Conservation (phyloP, 1,140 invertebrate genomes). For the Atta colombica region DNA sequence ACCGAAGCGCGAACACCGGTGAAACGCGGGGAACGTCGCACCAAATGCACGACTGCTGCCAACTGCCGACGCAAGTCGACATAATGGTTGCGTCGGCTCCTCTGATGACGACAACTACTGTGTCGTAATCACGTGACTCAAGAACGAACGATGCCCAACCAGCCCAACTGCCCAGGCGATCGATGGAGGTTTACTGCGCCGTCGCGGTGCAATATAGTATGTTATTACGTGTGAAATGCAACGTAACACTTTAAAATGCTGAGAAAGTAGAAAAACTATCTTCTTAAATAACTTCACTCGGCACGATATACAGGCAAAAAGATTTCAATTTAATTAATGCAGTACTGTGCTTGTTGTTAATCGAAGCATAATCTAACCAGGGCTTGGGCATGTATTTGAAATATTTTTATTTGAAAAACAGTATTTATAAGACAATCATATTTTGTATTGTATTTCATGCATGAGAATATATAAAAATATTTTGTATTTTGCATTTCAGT, state of each 20-base stretch:
- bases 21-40: slow-evolving; percentile 7
- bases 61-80: not conserved
- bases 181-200: slow-evolving; percentile 61
- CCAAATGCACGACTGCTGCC: not conserved
- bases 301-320: not conserved
- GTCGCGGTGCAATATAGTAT: not conserved
- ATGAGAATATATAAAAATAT: no score
- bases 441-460: no score
- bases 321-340: not conserved
- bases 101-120: slow-evolving; percentile 34
- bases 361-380: not conserved
- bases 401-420: no score
- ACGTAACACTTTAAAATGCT: not conserved
- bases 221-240: not conserved
- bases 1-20: not conserved
- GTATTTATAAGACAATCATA: no score
- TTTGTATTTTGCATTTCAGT: no score
- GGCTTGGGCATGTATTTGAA: no score
- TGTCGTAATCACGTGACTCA: slow-evolving; percentile 1
- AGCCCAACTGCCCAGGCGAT: slow-evolving; percentile 9
- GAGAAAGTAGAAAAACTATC: not conserved
- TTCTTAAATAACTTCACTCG: not conserved
- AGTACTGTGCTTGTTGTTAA: not conserved
- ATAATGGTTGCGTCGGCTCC: slow-evolving; percentile 1
- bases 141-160: not conserved